Base-by-base conservation (phyloP, 2,888 invertebrate genomes). In the Dorcus parallelipipedus region DNA sequence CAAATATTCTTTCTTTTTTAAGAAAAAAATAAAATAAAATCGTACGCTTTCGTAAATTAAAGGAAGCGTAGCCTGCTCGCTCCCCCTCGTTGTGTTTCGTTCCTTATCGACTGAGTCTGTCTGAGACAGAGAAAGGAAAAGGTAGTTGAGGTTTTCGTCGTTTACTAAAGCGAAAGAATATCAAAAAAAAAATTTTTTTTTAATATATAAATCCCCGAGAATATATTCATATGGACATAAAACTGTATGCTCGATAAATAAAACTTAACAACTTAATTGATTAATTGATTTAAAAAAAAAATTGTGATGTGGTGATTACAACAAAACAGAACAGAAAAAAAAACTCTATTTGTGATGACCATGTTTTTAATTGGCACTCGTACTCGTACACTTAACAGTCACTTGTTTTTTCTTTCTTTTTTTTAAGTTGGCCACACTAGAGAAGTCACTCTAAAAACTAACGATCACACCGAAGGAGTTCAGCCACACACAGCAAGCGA, bases 381-480 rank as follows among this genome's bases (percentile, higher is more conserved):
- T 41, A 48, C 20, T 20, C 20, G 20, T 54, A 49, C 56, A 51
- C 50, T 53, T 58, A 47, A 54, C 53, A 64, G 48, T 62, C 63
- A 61, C 62, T 63, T 33, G 3, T 33, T 33, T 7, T 6, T 33
- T 7, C 7, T 33, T 33, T 33, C 6, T 33, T 33, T 33, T 7
- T 33, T 33, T 56, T 48, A 62, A 57, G 51, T 67, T 69, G 65
- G 66, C 68, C 66, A 67, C 66, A 64, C 65, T 65, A 66, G 65
- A 56, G 66, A 68, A 69, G 65, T 69, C 65, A 66, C 70, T 69
- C 26, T 33, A 71, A 69, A 67, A 65, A 64, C 71, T 73, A 72
- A 70, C 70, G 67, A 73, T 74, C 73, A 74, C 73, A 74, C 72
- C 67, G 69, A 72, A 65, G 26, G 26, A 33, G 26, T 55, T 20